Base-by-base conservation (phyloP, 2,113 vertebrate genomes). In the Electrona antarctica region DNA sequence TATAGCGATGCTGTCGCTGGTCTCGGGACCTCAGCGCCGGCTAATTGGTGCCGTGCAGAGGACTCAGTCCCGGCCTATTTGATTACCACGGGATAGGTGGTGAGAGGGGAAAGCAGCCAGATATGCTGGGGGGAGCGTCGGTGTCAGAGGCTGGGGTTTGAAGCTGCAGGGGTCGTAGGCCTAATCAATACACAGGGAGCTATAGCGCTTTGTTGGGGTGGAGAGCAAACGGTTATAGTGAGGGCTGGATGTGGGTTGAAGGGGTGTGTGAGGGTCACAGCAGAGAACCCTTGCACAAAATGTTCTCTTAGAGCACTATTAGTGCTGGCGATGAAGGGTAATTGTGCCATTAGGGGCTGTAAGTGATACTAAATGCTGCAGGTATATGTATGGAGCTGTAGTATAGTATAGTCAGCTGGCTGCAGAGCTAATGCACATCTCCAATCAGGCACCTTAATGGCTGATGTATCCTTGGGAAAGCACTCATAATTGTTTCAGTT, bases 1-100 rank as follows among this genome's bases (percentile, higher is more conserved):
- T 21, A 21, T 91, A 70, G 66, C 82, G 93, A 84, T 78, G 78
- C 86, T 57, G 83, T 87, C 86, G 74, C 73, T 86, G 90, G 91
- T 91, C 87, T 83, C 47, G 48, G 33, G 2, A 55, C 84, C 81
- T 74, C 58, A 57, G 75, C 71, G 13, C 64, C 60, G 64, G 88
- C 89, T 95, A 95, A 96, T 95, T 95, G 93, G 93, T 88, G 86
- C 89, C 80, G 60, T 56, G 14, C 85, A 88, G 89, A 87, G 90
- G 91, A 81, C 64, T 76, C 76, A 81, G 85, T 59, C 78, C 14
- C 70, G 82, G 79, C 82, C 85, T 64, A 77, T 87, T 87, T 88
- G 87, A 92, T 89, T 91, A 90, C 84, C 83, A 76, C 65, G 84
- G 83, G 84, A 83, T 86, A 80, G 3, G 84, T 61, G 63, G 71